Evolutionary conservation across 2,113 vertebrate genomes (phyloP).

Genomic region (Nannobrachium achirus): DNA sequence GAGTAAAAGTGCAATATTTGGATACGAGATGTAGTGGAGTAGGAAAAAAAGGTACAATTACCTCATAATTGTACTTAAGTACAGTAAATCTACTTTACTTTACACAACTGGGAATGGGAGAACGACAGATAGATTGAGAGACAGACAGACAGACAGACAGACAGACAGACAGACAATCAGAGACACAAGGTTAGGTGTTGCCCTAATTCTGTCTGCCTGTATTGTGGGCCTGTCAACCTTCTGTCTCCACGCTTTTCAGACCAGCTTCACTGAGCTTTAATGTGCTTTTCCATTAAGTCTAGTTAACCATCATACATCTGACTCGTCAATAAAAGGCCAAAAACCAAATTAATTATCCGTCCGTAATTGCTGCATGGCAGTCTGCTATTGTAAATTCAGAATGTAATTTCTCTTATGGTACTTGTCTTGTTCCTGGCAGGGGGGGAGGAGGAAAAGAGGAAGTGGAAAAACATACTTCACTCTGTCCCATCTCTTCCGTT

Average conservation of each 20-base stretch:
- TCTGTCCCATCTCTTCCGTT: constrained; percentile 27
- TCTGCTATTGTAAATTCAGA: constrained; percentile 26
- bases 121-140: neutral
- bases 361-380: constrained; percentile 37
- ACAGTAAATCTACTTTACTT: too few species aligned
- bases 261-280: constrained; percentile 44
- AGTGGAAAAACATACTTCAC: neutral
- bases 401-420: neutral
- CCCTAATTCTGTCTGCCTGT: constrained; percentile 33
- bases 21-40: too few species aligned
- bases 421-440: neutral
- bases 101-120: neutral
- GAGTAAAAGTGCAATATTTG: too few species aligned
- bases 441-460: too few species aligned
- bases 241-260: constrained; percentile 54
- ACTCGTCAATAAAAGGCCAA: constrained; percentile 50
- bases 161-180: neutral
- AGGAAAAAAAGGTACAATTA: too few species aligned
- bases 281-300: constrained; percentile 54
- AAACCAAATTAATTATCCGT: constrained; percentile 41
- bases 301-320: constrained; percentile 60
- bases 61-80: too few species aligned
- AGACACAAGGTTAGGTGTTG: constrained; percentile 19
- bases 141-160: neutral
- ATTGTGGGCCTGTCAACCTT: constrained; percentile 70